Evolutionary conservation across 2,888 invertebrate species (phyloP).

Genomic region (Acleris cristana): DNA sequence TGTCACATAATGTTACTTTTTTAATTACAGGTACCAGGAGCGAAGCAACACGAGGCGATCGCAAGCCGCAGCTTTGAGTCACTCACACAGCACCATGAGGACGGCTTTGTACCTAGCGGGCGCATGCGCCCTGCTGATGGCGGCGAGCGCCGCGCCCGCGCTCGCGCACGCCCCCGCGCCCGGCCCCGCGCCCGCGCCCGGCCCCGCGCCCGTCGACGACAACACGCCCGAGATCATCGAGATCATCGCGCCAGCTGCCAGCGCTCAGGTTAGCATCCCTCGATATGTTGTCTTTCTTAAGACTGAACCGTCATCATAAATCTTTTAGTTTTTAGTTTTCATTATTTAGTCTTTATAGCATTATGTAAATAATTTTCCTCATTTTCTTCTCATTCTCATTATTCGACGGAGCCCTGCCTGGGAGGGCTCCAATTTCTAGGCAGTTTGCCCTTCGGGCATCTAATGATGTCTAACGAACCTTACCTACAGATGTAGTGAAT

Average conservation of each 20-base stretch:
- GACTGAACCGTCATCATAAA: neutral
- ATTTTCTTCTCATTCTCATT: too few relatives aligned
- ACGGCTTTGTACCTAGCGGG: conserved; percentile 54
- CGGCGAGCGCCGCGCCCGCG: conserved; percentile 48
- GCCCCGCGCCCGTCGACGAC: conserved; percentile 57
- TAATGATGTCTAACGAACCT: too few relatives aligned
- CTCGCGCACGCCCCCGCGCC: conserved; percentile 46
- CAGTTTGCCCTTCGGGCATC: too few relatives aligned
- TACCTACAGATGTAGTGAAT: too few relatives aligned
- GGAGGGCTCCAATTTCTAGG: too few relatives aligned
- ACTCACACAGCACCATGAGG: conserved; percentile 54
- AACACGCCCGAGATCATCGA: conserved; percentile 77
- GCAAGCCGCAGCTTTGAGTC: conserved; percentile 6
- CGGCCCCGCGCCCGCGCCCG: conserved; percentile 54
- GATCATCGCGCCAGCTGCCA: conserved; percentile 78
- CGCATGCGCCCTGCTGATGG: conserved; percentile 49
- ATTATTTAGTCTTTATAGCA: too few relatives aligned
- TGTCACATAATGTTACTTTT: neutral
- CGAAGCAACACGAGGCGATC: conserved; percentile 1
- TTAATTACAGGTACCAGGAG: conserved; percentile 17
- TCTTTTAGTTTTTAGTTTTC: too few relatives aligned
- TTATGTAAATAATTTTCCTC: too few relatives aligned
- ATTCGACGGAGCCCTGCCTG: too few relatives aligned
- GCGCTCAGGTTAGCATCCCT: conserved; percentile 66
- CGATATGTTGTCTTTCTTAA: neutral